Conservation (phyloP, 2,797 vertebrate species). For the Scolopax bukidnonensis region DNA sequence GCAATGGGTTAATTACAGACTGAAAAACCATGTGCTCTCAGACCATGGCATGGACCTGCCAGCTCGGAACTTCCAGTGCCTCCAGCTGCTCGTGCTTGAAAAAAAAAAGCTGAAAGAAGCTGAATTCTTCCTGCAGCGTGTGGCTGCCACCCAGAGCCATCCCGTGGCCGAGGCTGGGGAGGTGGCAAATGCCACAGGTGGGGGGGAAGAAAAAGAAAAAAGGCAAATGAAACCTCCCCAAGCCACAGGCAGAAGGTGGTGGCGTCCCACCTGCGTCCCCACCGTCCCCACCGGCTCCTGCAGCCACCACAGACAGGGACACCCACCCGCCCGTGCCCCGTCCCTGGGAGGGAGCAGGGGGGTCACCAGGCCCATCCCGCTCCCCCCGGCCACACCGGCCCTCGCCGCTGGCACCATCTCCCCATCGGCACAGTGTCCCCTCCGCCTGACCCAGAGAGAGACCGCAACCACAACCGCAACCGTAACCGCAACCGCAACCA, state of each 20-base stretch:
- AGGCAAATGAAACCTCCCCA: not conserved
- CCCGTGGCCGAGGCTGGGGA: too few species aligned
- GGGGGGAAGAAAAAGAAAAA: not conserved
- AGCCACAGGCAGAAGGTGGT: not conserved
- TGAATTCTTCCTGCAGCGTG: too few species aligned
- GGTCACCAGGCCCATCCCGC: fast-evolving
- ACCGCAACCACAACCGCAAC: too few species aligned
- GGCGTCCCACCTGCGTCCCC: not conserved
- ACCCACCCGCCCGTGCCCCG: fast-evolving
- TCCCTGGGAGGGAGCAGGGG: fast-evolving
- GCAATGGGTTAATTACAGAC: too few species aligned
- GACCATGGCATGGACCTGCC: too few species aligned
- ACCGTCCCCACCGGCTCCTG: not conserved
- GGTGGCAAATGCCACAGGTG: not conserved
- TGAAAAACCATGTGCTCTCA: too few species aligned
- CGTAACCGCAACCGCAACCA: too few species aligned
- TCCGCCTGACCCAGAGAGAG: not conserved
- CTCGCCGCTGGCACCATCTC: fast-evolving
- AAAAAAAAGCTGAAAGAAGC: too few species aligned
- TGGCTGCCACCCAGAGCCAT: too few species aligned
- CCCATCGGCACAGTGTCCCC: fast-evolving
- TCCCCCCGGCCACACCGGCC: fast-evolving
- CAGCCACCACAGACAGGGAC: not conserved
- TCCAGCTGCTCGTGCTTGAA: too few species aligned
- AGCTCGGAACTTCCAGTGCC: too few species aligned